Evolutionary conservation across 1,140 invertebrate species (phyloP).

Genomic region (Carcinoscorpius rotundicauda): DNA sequence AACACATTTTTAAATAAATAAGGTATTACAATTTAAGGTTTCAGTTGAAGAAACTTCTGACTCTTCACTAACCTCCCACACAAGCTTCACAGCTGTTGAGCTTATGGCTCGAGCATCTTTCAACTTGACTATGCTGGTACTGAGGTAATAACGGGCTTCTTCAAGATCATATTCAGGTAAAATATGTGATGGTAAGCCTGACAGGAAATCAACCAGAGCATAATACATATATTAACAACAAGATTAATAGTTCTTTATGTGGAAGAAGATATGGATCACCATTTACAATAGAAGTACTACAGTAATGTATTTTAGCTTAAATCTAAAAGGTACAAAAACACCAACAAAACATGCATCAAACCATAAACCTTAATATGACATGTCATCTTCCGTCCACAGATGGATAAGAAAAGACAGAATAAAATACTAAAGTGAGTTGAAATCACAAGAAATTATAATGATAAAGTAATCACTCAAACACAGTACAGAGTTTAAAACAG

Average conservation of each 20-base stretch:
- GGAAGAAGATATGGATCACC: neutral
- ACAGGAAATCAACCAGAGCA: slow-evolving; percentile 23
- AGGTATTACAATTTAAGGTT: no score
- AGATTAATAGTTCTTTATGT: no score
- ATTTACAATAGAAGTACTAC: slow-evolving; percentile 1
- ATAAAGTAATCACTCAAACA: no score
- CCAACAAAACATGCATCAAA: slow-evolving; percentile 5
- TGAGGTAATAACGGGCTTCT: slow-evolving; percentile 45
- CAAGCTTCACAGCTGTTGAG: slow-evolving; percentile 65
- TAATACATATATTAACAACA: no score
- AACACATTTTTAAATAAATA: slow-evolving; percentile 5
- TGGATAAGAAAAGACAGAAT: no score
- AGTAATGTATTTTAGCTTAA: neutral
- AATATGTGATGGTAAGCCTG: slow-evolving; percentile 46
- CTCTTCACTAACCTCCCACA: slow-evolving; percentile 56
- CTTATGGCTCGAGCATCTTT: slow-evolving; percentile 60
- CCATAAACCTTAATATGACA: neutral
- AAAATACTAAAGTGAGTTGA: no score
- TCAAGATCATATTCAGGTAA: slow-evolving; percentile 61
- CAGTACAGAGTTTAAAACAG: no score
- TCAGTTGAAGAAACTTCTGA: no score
- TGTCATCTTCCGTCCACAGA: no score
- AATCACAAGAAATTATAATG: no score
- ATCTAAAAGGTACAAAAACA: slow-evolving; percentile 1
- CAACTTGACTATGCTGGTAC: slow-evolving; percentile 45